These are phyloP conservation scores for Lates calcarifer DNA, from an alignment of 2,113 vertebrate genomes.

Conservation along the genomic window DNA sequence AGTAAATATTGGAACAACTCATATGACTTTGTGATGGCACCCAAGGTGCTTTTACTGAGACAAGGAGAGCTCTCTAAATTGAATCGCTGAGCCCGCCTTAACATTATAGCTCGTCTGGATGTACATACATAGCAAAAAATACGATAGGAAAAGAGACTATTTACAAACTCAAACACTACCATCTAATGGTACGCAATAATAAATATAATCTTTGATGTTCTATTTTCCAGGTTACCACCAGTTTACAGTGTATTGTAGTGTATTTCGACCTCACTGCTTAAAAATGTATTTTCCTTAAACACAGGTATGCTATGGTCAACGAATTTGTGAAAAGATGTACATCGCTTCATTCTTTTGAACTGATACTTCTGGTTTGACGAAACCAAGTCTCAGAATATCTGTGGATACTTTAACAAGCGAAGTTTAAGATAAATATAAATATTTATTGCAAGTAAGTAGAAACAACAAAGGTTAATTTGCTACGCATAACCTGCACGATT, in stretches of 20 bases:
- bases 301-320: too few species aligned
- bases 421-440: not conserved
- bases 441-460: fast-evolving
- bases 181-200: not conserved
- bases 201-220: not conserved
- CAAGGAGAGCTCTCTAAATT: not conserved
- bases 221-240: not conserved
- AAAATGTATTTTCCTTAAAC: too few species aligned
- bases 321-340: not conserved
- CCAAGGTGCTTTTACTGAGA: not conserved
- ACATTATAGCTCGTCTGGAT: not conserved
- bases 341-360: not conserved
- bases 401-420: not conserved
- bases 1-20: not conserved
- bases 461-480: not conserved
- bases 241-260: too few species aligned
- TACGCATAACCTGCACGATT: not conserved
- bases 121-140: not conserved
- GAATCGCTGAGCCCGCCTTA: not conserved
- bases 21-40: not conserved
- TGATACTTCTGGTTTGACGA: not conserved
- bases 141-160: not conserved
- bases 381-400: not conserved
- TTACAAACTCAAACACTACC: not conserved
- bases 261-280: too few species aligned